Evolutionary conservation across 1,140 invertebrate species (phyloP).

Genomic region (Sycophila sp.): DNA sequence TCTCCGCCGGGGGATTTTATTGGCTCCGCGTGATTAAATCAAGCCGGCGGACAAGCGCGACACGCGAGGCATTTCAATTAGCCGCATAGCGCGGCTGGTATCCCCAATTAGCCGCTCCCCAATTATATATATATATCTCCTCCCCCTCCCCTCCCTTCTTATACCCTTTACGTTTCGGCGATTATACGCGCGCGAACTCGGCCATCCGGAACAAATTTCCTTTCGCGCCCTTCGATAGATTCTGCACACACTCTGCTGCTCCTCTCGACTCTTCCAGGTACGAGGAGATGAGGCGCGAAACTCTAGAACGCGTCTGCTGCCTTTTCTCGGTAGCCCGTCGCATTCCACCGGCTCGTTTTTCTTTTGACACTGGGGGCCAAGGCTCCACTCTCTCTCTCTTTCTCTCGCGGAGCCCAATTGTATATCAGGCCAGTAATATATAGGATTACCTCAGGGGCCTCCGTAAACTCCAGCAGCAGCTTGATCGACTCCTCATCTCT

Average conservation of each 20-base stretch:
- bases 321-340: conserved; percentile 9
- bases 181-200: background rate
- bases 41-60: conserved; percentile 18
- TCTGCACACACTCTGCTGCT: too few species aligned
- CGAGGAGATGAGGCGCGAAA: background rate
- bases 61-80: conserved; percentile 38
- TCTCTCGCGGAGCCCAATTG: background rate
- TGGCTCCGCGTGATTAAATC: conserved; percentile 22
- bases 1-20: conserved; percentile 6
- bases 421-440: conserved; percentile 15
- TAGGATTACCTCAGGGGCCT: background rate
- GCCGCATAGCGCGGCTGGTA: background rate
- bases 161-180: too few species aligned
- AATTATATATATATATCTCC: conserved; percentile 14
- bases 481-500: conserved; percentile 4
- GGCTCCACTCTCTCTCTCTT: background rate
- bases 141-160: background rate
- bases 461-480: background rate
- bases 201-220: conserved; percentile 13
- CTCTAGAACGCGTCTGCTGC: background rate
- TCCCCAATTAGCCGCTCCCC: conserved; percentile 30
- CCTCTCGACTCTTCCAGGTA: conserved; percentile 13
- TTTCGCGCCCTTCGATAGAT: too few species aligned
- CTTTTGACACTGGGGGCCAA: background rate
- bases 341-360: background rate